Evolutionary conservation across 2,797 vertebrate genomes (phyloP).

Genomic region (Luscinia megarhynchos): DNA sequence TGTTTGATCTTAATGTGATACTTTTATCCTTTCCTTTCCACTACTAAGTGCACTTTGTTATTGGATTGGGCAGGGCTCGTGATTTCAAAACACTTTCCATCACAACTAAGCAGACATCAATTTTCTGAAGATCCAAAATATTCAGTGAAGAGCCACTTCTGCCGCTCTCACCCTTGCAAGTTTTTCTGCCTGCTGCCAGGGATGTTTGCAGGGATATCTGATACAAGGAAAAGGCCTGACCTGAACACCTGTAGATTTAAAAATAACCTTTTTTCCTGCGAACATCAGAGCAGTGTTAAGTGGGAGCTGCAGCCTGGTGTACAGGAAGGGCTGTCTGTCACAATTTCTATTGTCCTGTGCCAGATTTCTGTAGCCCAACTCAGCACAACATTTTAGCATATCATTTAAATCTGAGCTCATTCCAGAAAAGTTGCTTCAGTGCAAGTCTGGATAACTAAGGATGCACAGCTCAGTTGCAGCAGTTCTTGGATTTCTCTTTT

Average conservation of each 20-base stretch:
- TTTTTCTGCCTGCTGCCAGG: not conserved
- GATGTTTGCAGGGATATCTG: not conserved
- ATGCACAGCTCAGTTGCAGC: not conserved
- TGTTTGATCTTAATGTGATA: not conserved
- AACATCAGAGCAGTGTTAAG: not conserved
- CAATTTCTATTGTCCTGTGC: not conserved
- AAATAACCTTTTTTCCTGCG: not conserved
- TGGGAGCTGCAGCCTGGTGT: not conserved
- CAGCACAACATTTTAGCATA: not conserved
- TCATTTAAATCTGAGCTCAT: not conserved
- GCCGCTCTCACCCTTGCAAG: not conserved
- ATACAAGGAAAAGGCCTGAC: not conserved
- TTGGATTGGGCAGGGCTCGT: not conserved
- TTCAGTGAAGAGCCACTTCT: not conserved
- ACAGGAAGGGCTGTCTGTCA: rapidly evolving
- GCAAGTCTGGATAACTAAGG: not conserved
- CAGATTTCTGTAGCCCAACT: not conserved
- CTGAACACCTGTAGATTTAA: not conserved
- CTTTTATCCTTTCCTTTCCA: not conserved
- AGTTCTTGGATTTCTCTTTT: not conserved
- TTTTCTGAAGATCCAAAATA: not conserved
- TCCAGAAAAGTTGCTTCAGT: not conserved
- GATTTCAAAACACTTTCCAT: not conserved
- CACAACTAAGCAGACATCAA: not conserved
- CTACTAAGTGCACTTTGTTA: not conserved